Evolutionary conservation across 2,888 invertebrate genomes (phyloP).

Genomic region (Hoplodrina ambigua): DNA sequence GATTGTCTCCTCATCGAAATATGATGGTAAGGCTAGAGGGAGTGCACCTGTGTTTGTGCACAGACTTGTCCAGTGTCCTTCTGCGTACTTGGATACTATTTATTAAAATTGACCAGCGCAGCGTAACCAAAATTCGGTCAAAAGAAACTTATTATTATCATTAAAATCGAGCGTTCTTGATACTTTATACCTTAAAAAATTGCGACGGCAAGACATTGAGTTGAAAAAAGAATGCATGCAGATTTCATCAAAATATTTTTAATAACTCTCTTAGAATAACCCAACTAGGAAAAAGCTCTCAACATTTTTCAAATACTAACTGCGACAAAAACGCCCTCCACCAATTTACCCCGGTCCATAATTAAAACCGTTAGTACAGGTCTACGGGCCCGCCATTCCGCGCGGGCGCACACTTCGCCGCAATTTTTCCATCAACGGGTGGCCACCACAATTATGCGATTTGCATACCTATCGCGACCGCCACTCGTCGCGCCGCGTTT

Average conservation of each 20-base stretch:
- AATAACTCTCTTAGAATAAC: neutral
- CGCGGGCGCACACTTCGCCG: slow-evolving; percentile 60
- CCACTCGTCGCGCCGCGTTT: slow-evolving; percentile 59
- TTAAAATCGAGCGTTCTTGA: neutral
- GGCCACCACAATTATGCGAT: slow-evolving; percentile 78
- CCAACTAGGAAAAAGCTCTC: neutral
- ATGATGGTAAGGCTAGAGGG: no score
- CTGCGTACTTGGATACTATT: no score
- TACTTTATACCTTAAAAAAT: slow-evolving; percentile 1
- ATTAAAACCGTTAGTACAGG: slow-evolving; percentile 46
- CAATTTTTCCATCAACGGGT: slow-evolving; percentile 63
- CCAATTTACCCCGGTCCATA: slow-evolving; percentile 24
- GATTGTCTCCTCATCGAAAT: no score
- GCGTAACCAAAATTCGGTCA: no score
- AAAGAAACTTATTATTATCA: no score
- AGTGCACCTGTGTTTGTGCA: no score
- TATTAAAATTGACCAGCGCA: no score
- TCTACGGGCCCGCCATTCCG: slow-evolving; percentile 51
- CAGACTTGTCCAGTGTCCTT: no score
- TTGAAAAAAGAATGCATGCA: no score
- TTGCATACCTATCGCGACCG: slow-evolving; percentile 78
- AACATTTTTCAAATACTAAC: neutral
- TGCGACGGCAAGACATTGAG: neutral
- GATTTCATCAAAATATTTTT: neutral
- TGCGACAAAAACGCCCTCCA: slow-evolving; percentile 1